Evolutionary conservation across 2,797 vertebrate genomes (phyloP), one percentile per base, ranked within the genome.

Genomic region (Balearica regulorum): DNA sequence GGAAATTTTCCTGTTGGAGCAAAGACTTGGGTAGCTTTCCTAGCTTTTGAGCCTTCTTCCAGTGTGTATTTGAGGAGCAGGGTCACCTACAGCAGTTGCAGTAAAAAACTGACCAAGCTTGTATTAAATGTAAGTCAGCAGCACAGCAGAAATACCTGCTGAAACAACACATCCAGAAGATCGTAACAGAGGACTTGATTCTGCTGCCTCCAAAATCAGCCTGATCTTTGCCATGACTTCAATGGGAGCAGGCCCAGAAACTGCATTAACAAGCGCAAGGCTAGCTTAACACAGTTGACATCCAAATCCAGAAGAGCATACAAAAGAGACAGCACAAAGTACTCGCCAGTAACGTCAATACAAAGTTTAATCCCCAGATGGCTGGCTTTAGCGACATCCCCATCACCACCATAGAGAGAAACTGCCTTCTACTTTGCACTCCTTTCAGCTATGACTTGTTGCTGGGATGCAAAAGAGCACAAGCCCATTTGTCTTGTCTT

Each of bases 321-420:
- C 94, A 97, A 96, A 96, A 94, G 94, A 96, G 93, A 94, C 65
- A 95, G 96, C 95, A 97, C 96, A 96, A 97, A 96, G 89, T 96
- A 60, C 92, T 96, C 64, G n/a, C 92, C 92, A 95, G 93, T 41
- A 96, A 91, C 79, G 55, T 86, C 97, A 95, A 96, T 93, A 88
- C 89, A 94, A 88, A 94, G 92, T 97, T 96, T 97, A 97, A 97
- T 97, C 94, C 94, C 92, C 95, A 95, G 93, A 94, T 95, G 95
- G 93, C 90, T 96, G 90, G 92, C 93, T 96, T 95, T 95, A 92
- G 94, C 94, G 86, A 60, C 93, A 95, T 92, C 90, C 93, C 82
- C 84, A 95, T 85, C 90, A 78, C 83, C 61, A 89, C 94, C 92
- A 96, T 91, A 95, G 94, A 95, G 89, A 95, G 83, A 76, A 95